Evolutionary conservation across 2,113 vertebrate genomes (phyloP), one percentile per base, ranked within the genome.

Genomic region (Thunnus thynnus): DNA sequence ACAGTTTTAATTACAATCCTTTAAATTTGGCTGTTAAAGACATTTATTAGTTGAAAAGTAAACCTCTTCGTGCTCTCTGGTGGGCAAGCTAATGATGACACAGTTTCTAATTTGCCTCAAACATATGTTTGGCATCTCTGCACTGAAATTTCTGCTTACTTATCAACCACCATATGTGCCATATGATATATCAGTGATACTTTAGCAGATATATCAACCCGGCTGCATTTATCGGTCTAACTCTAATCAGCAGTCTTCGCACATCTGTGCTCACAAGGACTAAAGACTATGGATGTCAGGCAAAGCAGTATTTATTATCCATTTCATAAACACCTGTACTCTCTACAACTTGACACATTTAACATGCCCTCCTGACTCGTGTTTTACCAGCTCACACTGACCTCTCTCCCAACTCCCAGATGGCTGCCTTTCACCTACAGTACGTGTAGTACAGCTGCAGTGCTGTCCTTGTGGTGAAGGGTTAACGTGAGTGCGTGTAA

Each of bases 381-480:
- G 69, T 85, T 81, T 67, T 66, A 84, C 78, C 76, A 36, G 58
- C 65, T 80, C 60, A 10, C 51, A 0, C 82, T 89, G 79, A 82
- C 82, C 82, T 82, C 66, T 56, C 64, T 36, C 51, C 65, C 25
- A 5, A 72, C 64, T 89, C 81, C 83, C 83, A 69, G 72, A 74
- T 80, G 77, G 74, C 83, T 51, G 52, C 72, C 27, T 80, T 78
- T 83, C 58, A 56, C 81, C 64, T 79, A 41, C 73, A 0, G 25
- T 48, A 41, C 7, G 36, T 41, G 62, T 67, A 2, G 68, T 57
- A 10, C 48, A 85, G 72, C 68, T 72, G 55, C 47, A n/a, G 74
- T 22, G 58, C 48, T 50, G 72, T 72, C 67, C 57, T 18, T 52
- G 52, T 51, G 72, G 52, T 20, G 58, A 76, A 22, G 79, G 73